Evolutionary conservation across 2,888 invertebrate genomes (phyloP).

Genomic region (Nysson spinosus): DNA sequence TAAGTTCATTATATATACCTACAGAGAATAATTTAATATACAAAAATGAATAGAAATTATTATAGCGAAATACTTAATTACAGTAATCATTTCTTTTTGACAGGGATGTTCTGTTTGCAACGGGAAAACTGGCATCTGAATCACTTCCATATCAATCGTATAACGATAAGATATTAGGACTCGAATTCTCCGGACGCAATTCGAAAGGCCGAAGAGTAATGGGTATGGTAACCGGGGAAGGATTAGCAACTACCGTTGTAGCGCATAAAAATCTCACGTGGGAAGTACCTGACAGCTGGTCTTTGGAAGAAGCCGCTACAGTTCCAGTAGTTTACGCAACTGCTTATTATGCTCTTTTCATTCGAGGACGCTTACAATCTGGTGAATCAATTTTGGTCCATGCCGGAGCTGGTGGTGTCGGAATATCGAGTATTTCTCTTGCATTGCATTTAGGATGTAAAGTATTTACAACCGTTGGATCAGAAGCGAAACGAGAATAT

Average conservation of each 20-base stretch:
- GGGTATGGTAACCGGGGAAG: conserved; percentile 94
- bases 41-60: too few relatives aligned
- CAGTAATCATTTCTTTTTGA: too few relatives aligned
- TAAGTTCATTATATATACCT: too few relatives aligned
- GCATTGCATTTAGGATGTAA: conserved; percentile 93
- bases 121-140: conserved; percentile 97
- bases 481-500: conserved; percentile 91
- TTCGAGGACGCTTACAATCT: conserved; percentile 90
- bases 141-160: conserved; percentile 93
- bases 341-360: conserved; percentile 91
- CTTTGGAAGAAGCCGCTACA: conserved; percentile 94
- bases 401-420: conserved; percentile 97
- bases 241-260: conserved; percentile 92
- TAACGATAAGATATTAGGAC: conserved; percentile 95
- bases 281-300: conserved; percentile 93
- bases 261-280: conserved; percentile 92
- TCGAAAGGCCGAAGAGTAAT: conserved; percentile 88
- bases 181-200: conserved; percentile 94
- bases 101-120: conserved; percentile 98
- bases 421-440: conserved; percentile 97
- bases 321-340: conserved; percentile 97
- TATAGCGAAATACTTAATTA: too few relatives aligned
- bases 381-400: conserved; percentile 95
- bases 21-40: too few relatives aligned
- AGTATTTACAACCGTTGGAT: conserved; percentile 95